phyloP scores from a whole-genome alignment of 1,140 invertebrate species.

The Xylocopa sonorina region DNA sequence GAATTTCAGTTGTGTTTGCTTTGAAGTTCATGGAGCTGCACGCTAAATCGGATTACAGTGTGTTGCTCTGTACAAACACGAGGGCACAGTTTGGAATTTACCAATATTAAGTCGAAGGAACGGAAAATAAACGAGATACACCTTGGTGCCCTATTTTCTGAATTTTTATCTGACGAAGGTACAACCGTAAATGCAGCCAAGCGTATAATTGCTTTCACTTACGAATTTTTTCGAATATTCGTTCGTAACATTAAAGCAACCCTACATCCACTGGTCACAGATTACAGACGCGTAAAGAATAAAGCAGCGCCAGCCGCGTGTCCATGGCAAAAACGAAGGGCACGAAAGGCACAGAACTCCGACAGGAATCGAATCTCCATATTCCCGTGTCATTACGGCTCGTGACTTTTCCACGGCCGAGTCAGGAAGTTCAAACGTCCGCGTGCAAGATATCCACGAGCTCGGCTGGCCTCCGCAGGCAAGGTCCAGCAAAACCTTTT shows the following conservation, averaged over 20 bases:
- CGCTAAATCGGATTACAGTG: slow-evolving; percentile 14
- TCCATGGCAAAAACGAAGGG: too few species aligned
- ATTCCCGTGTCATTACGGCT: not conserved
- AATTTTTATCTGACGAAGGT: too few species aligned
- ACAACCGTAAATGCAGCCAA: too few species aligned
- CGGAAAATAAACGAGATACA: not conserved
- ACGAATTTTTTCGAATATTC: too few species aligned
- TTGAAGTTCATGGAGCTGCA: slow-evolving; percentile 47
- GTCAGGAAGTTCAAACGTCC: not conserved
- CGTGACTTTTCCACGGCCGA: too few species aligned
- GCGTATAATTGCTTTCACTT: too few species aligned
- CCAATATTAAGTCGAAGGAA: not conserved
- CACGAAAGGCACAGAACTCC: not conserved
- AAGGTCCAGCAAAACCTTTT: slow-evolving; percentile 1
- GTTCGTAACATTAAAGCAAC: too few species aligned
- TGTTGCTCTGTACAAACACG: not conserved
- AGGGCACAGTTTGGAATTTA: not conserved
- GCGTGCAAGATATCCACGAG: not conserved
- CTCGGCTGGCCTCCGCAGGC: too few species aligned
- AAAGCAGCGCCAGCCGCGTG: too few species aligned
- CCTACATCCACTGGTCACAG: too few species aligned
- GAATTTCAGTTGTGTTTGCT: slow-evolving; percentile 53
- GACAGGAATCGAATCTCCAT: not conserved
- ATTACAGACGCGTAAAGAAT: too few species aligned
- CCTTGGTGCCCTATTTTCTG: not conserved